A percentile compares a stretch with the other conserved stretches of the same genome.
These are phyloP conservation scores for Adelosebastes latens DNA, from an alignment of 2,797 vertebrate species.

Conservation along the genomic window DNA sequence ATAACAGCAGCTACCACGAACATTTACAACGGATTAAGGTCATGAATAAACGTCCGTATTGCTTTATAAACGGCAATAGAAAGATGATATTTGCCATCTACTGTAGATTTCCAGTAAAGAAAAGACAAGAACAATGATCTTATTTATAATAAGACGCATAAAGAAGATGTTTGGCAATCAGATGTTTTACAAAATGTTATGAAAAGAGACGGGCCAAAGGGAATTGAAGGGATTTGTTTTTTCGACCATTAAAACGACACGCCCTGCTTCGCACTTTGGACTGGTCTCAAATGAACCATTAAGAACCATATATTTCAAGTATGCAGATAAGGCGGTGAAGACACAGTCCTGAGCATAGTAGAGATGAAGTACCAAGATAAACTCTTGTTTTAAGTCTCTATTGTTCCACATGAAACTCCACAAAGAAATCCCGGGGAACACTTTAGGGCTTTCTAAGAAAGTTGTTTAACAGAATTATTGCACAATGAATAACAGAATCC, in stretches of 20 bases:
- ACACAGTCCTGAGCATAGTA: neutral
- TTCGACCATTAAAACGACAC: neutral
- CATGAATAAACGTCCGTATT: neutral
- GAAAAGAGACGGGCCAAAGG: neutral
- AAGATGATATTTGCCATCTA: neutral
- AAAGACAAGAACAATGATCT: neutral
- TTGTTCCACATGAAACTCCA: neutral
- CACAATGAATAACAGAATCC: slow-evolving; percentile 14
- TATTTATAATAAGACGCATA: neutral
- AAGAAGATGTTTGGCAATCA: neutral
- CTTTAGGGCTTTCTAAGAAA: slow-evolving; percentile 4
- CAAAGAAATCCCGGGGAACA: slow-evolving; percentile 1
- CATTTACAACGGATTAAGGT: neutral
- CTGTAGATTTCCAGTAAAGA: neutral
- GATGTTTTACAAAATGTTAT: neutral
- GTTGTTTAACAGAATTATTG: slow-evolving; percentile 6
- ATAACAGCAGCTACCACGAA: neutral
- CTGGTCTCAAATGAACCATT: slow-evolving; percentile 8
- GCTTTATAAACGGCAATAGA: neutral
- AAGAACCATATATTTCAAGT: slow-evolving; percentile 15
- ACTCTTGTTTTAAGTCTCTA: neutral
- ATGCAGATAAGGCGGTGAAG: slow-evolving; percentile 38
- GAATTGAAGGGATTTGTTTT: neutral
- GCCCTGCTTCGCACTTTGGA: slow-evolving; percentile 24
- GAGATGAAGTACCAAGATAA: neutral